Percentiles rank a stretch among this genome's conserved stretches.
phyloP scores from a whole-genome alignment of 2,113 vertebrate species.

The Actinemys pallida region DNA sequence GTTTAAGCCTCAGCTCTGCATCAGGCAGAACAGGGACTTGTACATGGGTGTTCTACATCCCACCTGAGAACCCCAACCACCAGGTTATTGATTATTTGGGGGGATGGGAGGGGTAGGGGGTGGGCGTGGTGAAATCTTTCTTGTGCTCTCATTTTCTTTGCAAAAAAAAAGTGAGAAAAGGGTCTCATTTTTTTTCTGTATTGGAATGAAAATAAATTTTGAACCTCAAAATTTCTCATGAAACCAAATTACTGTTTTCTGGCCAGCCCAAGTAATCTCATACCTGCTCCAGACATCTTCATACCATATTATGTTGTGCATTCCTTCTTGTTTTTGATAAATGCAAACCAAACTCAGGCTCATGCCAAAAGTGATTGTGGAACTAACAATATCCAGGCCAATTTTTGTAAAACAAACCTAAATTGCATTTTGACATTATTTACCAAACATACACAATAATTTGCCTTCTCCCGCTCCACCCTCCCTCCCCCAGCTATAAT shows the following conservation, averaged over 20 bases:
- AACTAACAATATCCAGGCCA: not conserved
- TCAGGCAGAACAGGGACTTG: too few species aligned
- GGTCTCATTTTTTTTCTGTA: not conserved
- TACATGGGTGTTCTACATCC: too few species aligned
- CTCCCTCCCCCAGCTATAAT: not conserved
- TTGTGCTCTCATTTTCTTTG: not conserved
- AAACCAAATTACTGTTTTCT: not conserved
- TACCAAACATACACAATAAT: not conserved
- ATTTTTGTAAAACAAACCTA: not conserved
- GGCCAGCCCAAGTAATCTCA: not conserved
- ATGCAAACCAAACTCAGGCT: conserved; percentile 7
- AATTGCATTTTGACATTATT: not conserved
- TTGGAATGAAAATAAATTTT: not conserved
- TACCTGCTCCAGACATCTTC: not conserved
- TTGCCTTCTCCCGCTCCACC: not conserved
- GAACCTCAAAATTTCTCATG: not conserved
- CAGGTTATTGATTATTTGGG: not conserved
- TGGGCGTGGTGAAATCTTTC: not conserved
- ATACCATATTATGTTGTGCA: not conserved
- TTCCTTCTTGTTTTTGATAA: not conserved
- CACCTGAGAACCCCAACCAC: not conserved
- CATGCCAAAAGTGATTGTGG: not conserved
- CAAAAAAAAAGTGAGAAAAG: not conserved
- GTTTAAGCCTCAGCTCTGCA: not conserved
- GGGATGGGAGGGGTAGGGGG: too few species aligned